A percentile compares a stretch with the other conserved stretches of the same genome.
These are phyloP conservation scores for Gadus chalcogrammus DNA, from an alignment of 2,113 vertebrate species.

Conservation along the genomic window DNA sequence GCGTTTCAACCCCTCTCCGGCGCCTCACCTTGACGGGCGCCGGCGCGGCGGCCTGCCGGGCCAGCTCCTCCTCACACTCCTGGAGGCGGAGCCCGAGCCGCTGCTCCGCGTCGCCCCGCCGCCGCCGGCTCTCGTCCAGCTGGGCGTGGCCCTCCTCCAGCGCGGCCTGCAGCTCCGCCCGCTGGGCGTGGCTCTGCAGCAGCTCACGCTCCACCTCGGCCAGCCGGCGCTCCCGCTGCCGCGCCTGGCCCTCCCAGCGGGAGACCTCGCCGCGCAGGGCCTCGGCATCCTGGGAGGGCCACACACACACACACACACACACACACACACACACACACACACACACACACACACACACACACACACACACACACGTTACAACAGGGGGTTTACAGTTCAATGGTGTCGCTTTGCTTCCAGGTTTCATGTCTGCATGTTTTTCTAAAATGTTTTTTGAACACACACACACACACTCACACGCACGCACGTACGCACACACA, in stretches of 20 bases:
- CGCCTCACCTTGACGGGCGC: slow-evolving; percentile 80
- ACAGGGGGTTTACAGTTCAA: too few relatives aligned
- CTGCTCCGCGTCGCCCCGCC: slow-evolving; percentile 77
- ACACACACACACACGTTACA: too few relatives aligned
- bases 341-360: slow-evolving; percentile 47
- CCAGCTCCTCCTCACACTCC: slow-evolving; percentile 81
- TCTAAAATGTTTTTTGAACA: too few relatives aligned
- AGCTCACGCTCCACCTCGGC: slow-evolving; percentile 77
- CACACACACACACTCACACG: too few relatives aligned
- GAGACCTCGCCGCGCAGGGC: slow-evolving; percentile 50
- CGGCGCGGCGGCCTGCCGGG: slow-evolving; percentile 73
- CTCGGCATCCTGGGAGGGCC: slow-evolving; percentile 46
- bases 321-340: not conserved
- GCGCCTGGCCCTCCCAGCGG: slow-evolving; percentile 68
- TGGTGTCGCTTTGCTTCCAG: too few relatives aligned
- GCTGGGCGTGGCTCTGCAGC: slow-evolving; percentile 65
- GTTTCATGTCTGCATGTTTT: too few relatives aligned
- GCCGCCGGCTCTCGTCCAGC: slow-evolving; percentile 76
- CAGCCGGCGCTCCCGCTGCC: slow-evolving; percentile 72
- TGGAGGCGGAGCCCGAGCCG: slow-evolving; percentile 74
- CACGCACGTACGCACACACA: too few relatives aligned
- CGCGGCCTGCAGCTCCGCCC: slow-evolving; percentile 66
- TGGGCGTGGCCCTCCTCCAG: slow-evolving; percentile 59
- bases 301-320: not conserved
- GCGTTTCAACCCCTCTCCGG: not conserved